These are phyloP conservation scores for Kryptolebias marmoratus DNA, from an alignment of 2,113 vertebrate genomes.

Conservation along the genomic window DNA sequence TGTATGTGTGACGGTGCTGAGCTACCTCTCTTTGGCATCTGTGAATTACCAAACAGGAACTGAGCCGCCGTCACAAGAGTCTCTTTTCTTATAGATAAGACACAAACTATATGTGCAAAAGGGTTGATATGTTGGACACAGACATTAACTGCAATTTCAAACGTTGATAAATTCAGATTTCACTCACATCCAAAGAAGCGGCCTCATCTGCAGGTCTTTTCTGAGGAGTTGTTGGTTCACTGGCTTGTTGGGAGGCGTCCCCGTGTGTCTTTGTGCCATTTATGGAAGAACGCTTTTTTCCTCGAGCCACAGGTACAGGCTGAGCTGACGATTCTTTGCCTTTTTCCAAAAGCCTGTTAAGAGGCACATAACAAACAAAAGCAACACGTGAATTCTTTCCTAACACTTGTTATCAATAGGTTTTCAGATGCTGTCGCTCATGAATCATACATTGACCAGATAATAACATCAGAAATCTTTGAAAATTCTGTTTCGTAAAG, in stretches of 20 bases:
- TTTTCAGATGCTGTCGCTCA: background rate
- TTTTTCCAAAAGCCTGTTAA: slow-evolving; percentile 30
- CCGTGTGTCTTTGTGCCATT: slow-evolving; percentile 24
- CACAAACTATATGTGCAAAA: no score
- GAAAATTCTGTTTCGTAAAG: background rate
- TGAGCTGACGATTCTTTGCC: slow-evolving; percentile 14
- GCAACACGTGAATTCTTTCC: background rate
- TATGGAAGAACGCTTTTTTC: slow-evolving; percentile 35
- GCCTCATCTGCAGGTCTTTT: slow-evolving; percentile 37
- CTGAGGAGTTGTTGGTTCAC: slow-evolving; percentile 22
- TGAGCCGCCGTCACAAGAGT: no score
- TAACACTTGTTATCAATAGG: background rate
- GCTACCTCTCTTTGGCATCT: no score
- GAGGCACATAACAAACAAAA: slow-evolving; percentile 14
- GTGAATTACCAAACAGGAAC: no score
- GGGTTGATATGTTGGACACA: no score
- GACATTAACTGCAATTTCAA: background rate
- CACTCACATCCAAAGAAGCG: slow-evolving; percentile 44
- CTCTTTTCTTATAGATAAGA: no score
- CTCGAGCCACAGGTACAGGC: background rate
- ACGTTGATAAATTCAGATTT: background rate
- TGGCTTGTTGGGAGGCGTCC: background rate
- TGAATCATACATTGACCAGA: background rate
- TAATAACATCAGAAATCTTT: slow-evolving; percentile 1
- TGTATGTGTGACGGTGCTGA: no score